A percentile compares a stretch with the other conserved stretches of the same genome.
phyloP scores from a whole-genome alignment of 2,888 invertebrate species.

The Kryphioiulus occultus region DNA sequence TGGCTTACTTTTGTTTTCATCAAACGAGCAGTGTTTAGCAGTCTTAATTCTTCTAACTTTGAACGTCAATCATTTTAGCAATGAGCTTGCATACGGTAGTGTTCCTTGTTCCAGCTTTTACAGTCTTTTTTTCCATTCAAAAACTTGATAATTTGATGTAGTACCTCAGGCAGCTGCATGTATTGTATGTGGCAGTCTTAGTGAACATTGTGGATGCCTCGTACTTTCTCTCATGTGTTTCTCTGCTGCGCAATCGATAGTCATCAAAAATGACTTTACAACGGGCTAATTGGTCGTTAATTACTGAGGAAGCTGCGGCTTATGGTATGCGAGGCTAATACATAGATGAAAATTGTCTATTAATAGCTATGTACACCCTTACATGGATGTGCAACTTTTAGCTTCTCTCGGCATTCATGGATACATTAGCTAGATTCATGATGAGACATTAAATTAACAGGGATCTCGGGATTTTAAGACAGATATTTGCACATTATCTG shows the following conservation, averaged over 20 bases:
- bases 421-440: background rate
- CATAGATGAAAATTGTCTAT: background rate
- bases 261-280: slow-evolving; percentile 50
- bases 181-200: background rate
- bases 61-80: background rate
- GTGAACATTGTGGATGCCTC: background rate
- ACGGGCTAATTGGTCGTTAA: slow-evolving; percentile 49
- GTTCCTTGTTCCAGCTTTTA: background rate
- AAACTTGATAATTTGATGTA: background rate
- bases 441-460: slow-evolving; percentile 8
- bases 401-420: background rate
- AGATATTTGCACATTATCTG: background rate
- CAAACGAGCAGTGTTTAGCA: background rate
- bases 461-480: background rate
- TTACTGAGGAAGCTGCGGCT: slow-evolving; percentile 47
- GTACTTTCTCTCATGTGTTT: background rate
- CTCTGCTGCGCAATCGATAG: slow-evolving; percentile 43
- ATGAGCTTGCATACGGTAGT: background rate
- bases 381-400: background rate
- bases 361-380: background rate
- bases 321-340: background rate
- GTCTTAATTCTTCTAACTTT: background rate
- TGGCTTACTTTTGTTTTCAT: background rate
- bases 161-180: background rate
- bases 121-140: background rate